A percentile compares a stretch with the other conserved stretches of the same genome.
Evolutionary conservation across 30 jellyfish, hydroid and myxozoan genomes (phyloP).

Genomic region (Hydractinia echinata): DNA sequence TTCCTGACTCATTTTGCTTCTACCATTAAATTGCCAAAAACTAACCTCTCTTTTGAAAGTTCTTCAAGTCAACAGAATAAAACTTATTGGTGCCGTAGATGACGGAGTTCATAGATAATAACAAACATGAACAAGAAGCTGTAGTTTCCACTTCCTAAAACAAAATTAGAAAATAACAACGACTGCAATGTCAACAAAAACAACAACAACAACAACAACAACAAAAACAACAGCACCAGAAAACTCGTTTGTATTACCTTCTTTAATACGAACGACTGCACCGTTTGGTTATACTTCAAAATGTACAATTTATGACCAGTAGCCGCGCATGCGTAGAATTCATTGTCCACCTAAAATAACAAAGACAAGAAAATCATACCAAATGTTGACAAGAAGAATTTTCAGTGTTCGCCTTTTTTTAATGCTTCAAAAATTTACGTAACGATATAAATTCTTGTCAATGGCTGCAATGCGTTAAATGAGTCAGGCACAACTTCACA

Average conservation of each 20-base stretch:
- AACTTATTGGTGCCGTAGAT: slow-evolving; percentile 80
- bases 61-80: slow-evolving; percentile 64
- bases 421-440: too few relatives aligned
- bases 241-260: slow-evolving; percentile 46
- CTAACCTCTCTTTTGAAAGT: slow-evolving; percentile 35
- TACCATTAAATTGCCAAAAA: neutral
- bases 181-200: neutral
- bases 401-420: neutral
- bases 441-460: too few relatives aligned
- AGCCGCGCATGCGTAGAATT: slow-evolving; percentile 83
- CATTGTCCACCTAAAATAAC: slow-evolving; percentile 60
- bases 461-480: too few relatives aligned
- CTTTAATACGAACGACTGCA: slow-evolving; percentile 57
- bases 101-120: slow-evolving; percentile 53
- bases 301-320: slow-evolving; percentile 49
- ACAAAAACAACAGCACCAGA: neutral
- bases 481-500: neutral
- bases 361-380: neutral
- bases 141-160: slow-evolving; percentile 83
- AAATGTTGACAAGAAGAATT: neutral
- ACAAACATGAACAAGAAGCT: slow-evolving; percentile 85
- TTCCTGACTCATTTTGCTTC: neutral
- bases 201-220: neutral
- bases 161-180: neutral
- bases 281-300: slow-evolving; percentile 33